Evolutionary conservation across 2,888 invertebrate species (phyloP).

Genomic region (Caenorhabditis afra): DNA sequence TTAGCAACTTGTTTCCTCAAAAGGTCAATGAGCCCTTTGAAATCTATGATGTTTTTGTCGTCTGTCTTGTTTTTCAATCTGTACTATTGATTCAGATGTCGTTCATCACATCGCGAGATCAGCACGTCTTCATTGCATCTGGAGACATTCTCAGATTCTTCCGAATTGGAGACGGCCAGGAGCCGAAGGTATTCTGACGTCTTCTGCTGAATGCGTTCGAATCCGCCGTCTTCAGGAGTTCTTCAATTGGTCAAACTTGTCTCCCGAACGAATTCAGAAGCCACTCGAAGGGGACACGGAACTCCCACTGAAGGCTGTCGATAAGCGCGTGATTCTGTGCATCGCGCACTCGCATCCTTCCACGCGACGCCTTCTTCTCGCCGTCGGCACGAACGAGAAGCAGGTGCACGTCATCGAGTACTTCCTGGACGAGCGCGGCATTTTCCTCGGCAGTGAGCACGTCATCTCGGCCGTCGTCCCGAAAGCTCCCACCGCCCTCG

Average conservation of each 20-base stretch:
- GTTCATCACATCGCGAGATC: neutral
- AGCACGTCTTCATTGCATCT: neutral
- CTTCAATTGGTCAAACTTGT: slow-evolving; percentile 15
- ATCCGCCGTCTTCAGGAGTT: neutral
- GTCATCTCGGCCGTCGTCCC: slow-evolving; percentile 47
- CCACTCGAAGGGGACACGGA: neutral
- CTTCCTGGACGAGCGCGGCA: slow-evolving; percentile 14
- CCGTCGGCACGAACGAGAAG: slow-evolving; percentile 65
- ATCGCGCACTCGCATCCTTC: slow-evolving; percentile 36
- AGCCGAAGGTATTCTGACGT: neutral
- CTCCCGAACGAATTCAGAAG: slow-evolving; percentile 31
- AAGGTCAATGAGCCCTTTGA: slow-evolving; percentile 15
- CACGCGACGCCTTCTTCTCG: slow-evolving; percentile 28
- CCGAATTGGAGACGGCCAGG: neutral
- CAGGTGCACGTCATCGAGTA: slow-evolving; percentile 59
- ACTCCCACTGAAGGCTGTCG: slow-evolving; percentile 21
- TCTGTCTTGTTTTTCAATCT: neutral
- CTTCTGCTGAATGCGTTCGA: neutral
- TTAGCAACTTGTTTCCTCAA: neutral
- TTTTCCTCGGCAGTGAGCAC: slow-evolving; percentile 12
- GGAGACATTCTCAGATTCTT: neutral
- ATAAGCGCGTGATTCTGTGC: slow-evolving; percentile 47
- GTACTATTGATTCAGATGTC: neutral
- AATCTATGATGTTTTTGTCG: neutral
- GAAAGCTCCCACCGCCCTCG: slow-evolving; percentile 66